These are phyloP conservation scores for Drosophila robusta DNA, from an alignment of 2,888 invertebrate genomes.

Conservation along the genomic window DNA sequence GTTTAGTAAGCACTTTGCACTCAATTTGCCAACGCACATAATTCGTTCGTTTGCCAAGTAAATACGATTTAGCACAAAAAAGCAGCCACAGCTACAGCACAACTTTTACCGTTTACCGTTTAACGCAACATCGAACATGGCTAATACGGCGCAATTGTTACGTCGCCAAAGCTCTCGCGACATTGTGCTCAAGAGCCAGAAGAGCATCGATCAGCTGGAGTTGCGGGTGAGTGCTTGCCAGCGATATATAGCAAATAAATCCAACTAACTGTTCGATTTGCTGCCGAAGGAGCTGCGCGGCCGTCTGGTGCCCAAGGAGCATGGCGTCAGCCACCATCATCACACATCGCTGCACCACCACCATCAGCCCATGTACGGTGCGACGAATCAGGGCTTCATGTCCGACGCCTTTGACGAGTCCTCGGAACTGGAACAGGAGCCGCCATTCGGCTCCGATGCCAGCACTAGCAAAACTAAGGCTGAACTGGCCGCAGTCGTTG, in stretches of 20 bases:
- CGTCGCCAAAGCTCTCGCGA: conserved; percentile 95
- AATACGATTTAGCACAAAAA: neutral
- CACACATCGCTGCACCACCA: conserved; percentile 76
- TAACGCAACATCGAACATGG: conserved; percentile 87
- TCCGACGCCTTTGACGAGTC: conserved; percentile 84
- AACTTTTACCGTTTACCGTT: conserved; percentile 37
- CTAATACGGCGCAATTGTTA: conserved; percentile 95
- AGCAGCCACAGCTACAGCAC: conserved; percentile 8
- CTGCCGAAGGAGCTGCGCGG: conserved; percentile 89
- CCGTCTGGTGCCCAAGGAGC: conserved; percentile 90
- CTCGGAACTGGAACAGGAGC: conserved; percentile 80
- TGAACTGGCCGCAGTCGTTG: conserved; percentile 55
- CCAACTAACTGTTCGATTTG: neutral
- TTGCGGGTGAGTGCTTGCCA: conserved; percentile 88
- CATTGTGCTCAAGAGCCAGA: conserved; percentile 88
- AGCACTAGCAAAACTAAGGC: conserved; percentile 82
- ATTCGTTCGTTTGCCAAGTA: neutral
- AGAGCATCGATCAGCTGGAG: conserved; percentile 93
- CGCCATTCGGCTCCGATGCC: conserved; percentile 82
- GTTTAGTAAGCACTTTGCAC: conserved; percentile 27
- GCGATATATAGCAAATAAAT: no score
- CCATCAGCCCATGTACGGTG: conserved; percentile 89
- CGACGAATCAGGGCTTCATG: conserved; percentile 93
- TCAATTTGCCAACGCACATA: conserved; percentile 18
- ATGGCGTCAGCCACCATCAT: conserved; percentile 87